phyloP scores from a whole-genome alignment of 2,888 invertebrate species.

The Eledona agricola region DNA sequence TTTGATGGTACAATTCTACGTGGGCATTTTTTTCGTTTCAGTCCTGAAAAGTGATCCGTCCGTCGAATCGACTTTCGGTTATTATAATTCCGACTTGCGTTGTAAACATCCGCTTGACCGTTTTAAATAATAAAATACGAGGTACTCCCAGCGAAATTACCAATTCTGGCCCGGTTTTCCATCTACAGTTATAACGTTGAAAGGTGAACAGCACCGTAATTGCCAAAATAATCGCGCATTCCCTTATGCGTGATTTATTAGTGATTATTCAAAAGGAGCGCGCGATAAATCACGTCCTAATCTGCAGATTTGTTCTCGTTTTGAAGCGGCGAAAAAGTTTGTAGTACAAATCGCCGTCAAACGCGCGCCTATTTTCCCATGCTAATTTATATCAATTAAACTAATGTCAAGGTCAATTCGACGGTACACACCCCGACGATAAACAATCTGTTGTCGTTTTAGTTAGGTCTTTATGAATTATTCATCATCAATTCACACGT shows the following conservation, averaged over 20 bases:
- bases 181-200: too few species aligned
- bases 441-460: slow-evolving; percentile 4
- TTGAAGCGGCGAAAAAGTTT: too few species aligned
- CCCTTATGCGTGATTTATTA: slow-evolving; percentile 1
- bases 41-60: too few species aligned
- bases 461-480: slow-evolving; percentile 6
- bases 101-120: too few species aligned
- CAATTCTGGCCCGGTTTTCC: too few species aligned
- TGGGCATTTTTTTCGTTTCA: too few species aligned
- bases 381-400: background rate
- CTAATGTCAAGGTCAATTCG: slow-evolving; percentile 11
- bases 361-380: background rate
- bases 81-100: too few species aligned
- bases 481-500: background rate
- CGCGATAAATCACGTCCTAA: slow-evolving; percentile 1
- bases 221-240: slow-evolving; percentile 4
- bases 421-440: slow-evolving; percentile 7
- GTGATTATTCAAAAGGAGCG: background rate
- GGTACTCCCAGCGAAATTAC: too few species aligned
- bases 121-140: too few species aligned
- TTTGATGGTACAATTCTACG: too few species aligned
- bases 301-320: too few species aligned
- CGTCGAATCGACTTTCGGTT: too few species aligned
- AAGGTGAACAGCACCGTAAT: slow-evolving; percentile 12
- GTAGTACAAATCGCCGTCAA: slow-evolving; percentile 1